These are phyloP conservation scores for Tupiocoris notatus DNA, from an alignment of 2,888 invertebrate species.

Conservation along the genomic window DNA sequence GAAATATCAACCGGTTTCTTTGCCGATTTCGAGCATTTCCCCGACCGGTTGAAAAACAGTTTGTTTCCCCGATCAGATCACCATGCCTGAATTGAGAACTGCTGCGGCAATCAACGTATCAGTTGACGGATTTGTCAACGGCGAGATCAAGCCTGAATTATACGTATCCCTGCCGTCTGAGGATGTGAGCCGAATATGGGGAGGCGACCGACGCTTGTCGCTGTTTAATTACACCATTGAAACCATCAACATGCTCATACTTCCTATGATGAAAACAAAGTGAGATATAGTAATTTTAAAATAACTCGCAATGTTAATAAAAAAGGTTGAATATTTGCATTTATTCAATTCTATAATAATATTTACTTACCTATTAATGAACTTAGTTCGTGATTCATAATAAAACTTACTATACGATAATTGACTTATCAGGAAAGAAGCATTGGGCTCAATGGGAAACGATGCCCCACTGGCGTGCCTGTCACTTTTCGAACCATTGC, in stretches of 20 bases:
- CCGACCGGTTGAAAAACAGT: too few relatives aligned
- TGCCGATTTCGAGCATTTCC: too few relatives aligned
- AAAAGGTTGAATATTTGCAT: background rate
- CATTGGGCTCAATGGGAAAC: slow-evolving; percentile 98
- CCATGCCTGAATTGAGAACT: slow-evolving; percentile 74
- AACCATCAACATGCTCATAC: slow-evolving; percentile 85
- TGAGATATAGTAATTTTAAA: too few relatives aligned
- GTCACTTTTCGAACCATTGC: slow-evolving; percentile 89
- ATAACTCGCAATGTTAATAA: too few relatives aligned
- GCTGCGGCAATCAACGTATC: slow-evolving; percentile 52
- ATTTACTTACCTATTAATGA: too few relatives aligned
- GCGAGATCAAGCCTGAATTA: slow-evolving; percentile 41
- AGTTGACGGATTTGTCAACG: slow-evolving; percentile 50
- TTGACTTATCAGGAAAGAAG: slow-evolving; percentile 75
- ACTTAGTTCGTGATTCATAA: background rate
- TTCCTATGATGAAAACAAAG: slow-evolving; percentile 96
- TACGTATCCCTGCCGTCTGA: slow-evolving; percentile 51
- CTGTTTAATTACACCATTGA: slow-evolving; percentile 94
- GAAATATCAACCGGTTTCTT: too few relatives aligned
- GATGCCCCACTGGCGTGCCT: slow-evolving; percentile 97
- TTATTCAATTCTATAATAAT: background rate
- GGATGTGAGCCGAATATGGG: slow-evolving; percentile 57
- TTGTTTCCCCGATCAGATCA: too few relatives aligned
- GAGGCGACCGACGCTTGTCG: slow-evolving; percentile 78
- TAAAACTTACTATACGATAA: slow-evolving; percentile 2